Conservation (phyloP, 2,888 invertebrate genomes). For the Dryocosmus kuriphilus region DNA sequence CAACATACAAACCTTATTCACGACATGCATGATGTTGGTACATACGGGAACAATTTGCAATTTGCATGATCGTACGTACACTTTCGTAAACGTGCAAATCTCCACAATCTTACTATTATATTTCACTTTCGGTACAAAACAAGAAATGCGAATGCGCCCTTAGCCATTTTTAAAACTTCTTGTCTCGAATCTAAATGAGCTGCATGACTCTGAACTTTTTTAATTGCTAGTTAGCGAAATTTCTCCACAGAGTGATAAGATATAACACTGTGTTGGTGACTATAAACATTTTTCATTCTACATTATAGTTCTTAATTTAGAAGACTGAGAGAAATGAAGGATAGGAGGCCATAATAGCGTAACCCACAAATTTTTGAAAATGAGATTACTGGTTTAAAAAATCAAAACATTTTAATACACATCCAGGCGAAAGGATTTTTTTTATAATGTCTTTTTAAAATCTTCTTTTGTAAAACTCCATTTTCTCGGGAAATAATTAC, state of each 20-base stretch:
- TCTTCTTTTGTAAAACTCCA: too few relatives aligned
- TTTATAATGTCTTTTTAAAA: too few relatives aligned
- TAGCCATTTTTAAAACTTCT: background rate
- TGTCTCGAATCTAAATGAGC: background rate
- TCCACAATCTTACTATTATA: background rate
- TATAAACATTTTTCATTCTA: too few relatives aligned
- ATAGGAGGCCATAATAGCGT: too few relatives aligned
- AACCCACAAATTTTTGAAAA: too few relatives aligned
- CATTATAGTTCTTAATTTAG: too few relatives aligned
- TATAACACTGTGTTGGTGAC: background rate
- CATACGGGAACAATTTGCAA: background rate
- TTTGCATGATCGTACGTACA: constrained; percentile 1
- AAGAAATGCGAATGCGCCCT: background rate
- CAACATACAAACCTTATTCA: constrained; percentile 35
- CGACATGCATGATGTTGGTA: constrained; percentile 51
- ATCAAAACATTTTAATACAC: too few relatives aligned
- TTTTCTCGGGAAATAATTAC: too few relatives aligned
- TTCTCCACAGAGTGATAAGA: background rate
- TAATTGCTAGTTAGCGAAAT: background rate
- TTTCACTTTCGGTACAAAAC: background rate
- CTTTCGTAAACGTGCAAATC: background rate
- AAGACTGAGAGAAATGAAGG: too few relatives aligned
- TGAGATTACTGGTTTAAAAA: too few relatives aligned
- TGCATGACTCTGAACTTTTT: background rate
- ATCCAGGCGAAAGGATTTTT: too few relatives aligned